Base-by-base conservation (phyloP, 2,888 invertebrate species). In the Cylloceria caligata region DNA sequence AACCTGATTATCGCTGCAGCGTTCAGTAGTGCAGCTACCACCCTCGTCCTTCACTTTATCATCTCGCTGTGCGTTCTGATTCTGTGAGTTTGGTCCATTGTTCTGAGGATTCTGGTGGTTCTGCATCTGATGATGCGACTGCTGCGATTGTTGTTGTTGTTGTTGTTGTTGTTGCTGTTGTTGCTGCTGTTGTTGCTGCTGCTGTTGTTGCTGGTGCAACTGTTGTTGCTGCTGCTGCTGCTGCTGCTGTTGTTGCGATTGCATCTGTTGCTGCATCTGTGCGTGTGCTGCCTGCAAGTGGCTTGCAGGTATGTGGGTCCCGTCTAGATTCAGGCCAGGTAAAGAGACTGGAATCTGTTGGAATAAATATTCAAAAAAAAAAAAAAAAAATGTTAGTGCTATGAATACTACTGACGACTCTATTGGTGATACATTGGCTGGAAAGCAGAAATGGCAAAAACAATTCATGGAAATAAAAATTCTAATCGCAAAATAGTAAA, bases 151-250 rank as follows among this genome's bases (percentile, higher is more conserved):
- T 21, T 87, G 88, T 64, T 90, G 91, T 55, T 88, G 90, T 55
- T 89, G 89, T 52, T 88, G 88, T 42, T 88, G 91, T 65, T 88
- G 88, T 57, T 89, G 91, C 47, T 89, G 89, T 13, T 87, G 86
- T 72, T 87, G 91, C 42, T 88, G 88, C 34, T 90, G 90, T 49
- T 90, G 88, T 11, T 88, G 87, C 34, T 91, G 90, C 5, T 87
- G 89, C 45, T 90, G 88, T 71, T 88, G 89, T 83, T 93, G 93
- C 69, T 93, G 93, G 3, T 91, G 92, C 13, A 91, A 91, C 76
- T 93, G 88, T 77, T 94, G 93, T 81, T 94, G 94, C 83, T 93
- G 93, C 73, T 93, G 93, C 5, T 91, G 92, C 21, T 91, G 91
- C 79, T 93, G 88, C 78, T 94, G 93, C 83, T 94, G 94, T 86